phyloP scores from a whole-genome alignment of 2,113 vertebrate species.

The Neoarius graeffei region DNA sequence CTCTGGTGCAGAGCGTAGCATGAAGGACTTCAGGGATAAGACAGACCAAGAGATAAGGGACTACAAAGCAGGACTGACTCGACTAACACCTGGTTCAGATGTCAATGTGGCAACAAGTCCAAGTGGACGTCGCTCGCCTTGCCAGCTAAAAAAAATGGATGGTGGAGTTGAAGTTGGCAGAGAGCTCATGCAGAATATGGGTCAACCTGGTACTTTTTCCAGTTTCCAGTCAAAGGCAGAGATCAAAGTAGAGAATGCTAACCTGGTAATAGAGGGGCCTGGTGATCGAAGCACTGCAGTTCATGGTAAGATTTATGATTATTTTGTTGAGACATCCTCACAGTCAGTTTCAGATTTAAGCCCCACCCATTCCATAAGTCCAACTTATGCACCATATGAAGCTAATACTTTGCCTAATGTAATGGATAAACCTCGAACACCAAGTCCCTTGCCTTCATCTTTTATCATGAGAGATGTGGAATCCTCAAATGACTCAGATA shows the following conservation, averaged over 20 bases:
- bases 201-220: slow-evolving; percentile 65
- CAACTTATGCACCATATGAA: slow-evolving; percentile 41
- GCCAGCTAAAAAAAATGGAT: slow-evolving; percentile 70
- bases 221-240: slow-evolving; percentile 81
- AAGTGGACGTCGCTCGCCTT: slow-evolving; percentile 67
- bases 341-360: slow-evolving; percentile 63
- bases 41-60: slow-evolving; percentile 45
- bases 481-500: slow-evolving; percentile 46
- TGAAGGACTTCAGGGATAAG: neutral
- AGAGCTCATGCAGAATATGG: slow-evolving; percentile 65
- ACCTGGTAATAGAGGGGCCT: slow-evolving; percentile 61
- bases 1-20: neutral
- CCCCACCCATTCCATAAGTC: neutral
- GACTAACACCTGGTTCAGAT: neutral
- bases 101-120: slow-evolving; percentile 46
- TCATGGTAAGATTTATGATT: slow-evolving; percentile 85
- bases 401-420: slow-evolving; percentile 31
- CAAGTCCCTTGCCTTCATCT: slow-evolving; percentile 58
- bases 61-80: slow-evolving; percentile 53
- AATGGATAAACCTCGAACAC: slow-evolving; percentile 54
- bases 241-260: slow-evolving; percentile 80
- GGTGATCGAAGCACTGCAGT: slow-evolving; percentile 54
- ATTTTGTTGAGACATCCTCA: slow-evolving; percentile 79
- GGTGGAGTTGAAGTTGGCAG: slow-evolving; percentile 72
- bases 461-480: slow-evolving; percentile 65